A percentile compares a stretch with the other conserved stretches of the same genome.
Conservation (phyloP, 2,797 vertebrate species). For the Myripristis jacobus region DNA sequence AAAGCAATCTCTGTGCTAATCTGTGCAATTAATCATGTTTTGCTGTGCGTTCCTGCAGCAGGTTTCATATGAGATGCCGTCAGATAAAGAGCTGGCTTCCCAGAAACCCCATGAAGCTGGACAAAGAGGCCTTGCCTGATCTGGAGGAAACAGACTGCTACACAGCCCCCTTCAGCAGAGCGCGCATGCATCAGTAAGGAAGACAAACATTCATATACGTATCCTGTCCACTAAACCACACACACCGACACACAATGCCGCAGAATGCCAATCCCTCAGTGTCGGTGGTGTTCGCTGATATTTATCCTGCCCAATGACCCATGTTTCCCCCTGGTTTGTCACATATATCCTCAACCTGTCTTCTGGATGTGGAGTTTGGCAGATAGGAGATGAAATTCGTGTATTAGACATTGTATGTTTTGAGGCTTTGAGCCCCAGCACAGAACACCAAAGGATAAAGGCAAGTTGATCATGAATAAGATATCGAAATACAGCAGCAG, state of each 20-base stretch:
- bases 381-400: conserved; percentile 25
- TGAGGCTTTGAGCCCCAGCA: conserved; percentile 20
- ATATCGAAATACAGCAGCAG: conserved; percentile 41
- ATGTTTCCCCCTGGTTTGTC: background rate
- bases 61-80: conserved; percentile 90
- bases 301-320: background rate
- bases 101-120: conserved; percentile 97
- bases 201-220: background rate
- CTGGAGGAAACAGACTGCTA: conserved; percentile 97
- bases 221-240: background rate
- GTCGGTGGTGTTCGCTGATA: background rate
- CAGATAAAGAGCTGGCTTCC: conserved; percentile 96
- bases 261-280: conserved; percentile 11
- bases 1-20: conserved; percentile 60
- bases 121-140: conserved; percentile 96
- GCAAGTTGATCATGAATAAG: conserved; percentile 53
- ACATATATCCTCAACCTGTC: conserved; percentile 21
- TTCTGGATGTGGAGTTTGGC: conserved; percentile 20
- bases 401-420: conserved; percentile 43
- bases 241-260: background rate
- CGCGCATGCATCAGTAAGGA: conserved; percentile 95
- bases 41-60: conserved; percentile 67
- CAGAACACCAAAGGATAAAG: conserved; percentile 11
- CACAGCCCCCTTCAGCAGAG: conserved; percentile 96
- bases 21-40: conserved; percentile 57